Conservation (phyloP, 2,888 invertebrate species). For the Phortica okadai region DNA sequence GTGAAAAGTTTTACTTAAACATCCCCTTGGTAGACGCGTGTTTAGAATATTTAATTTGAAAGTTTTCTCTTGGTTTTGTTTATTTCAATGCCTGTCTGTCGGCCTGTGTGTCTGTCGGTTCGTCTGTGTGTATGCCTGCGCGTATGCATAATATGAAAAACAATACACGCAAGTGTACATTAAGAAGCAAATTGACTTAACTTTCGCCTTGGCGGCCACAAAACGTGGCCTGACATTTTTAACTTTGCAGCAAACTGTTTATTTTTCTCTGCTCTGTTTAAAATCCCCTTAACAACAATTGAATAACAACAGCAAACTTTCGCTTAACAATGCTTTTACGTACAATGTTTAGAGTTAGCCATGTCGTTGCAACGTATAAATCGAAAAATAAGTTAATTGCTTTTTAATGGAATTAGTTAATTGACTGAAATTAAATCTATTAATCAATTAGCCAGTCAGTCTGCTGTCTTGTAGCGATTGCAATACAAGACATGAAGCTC, state of each 20-base stretch:
- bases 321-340: background rate
- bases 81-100: background rate
- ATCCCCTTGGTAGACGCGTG: slow-evolving; percentile 50
- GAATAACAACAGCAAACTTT: background rate
- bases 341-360: background rate
- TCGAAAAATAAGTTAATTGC: background rate
- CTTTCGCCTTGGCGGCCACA: slow-evolving; percentile 26
- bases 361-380: background rate
- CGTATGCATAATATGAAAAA: background rate
- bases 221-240: slow-evolving; percentile 19
- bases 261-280: background rate
- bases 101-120: background rate
- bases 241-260: slow-evolving; percentile 1
- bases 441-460: background rate
- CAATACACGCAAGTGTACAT: background rate
- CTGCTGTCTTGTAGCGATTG: background rate
- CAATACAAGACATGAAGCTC: background rate
- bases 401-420: slow-evolving; percentile 12
- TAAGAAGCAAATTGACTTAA: slow-evolving; percentile 30
- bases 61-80: slow-evolving; percentile 47
- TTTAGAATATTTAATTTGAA: slow-evolving; percentile 66
- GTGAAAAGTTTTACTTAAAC: slow-evolving; percentile 30
- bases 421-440: background rate
- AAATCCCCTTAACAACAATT: slow-evolving; percentile 7
- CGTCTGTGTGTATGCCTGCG: background rate